Conservation (phyloP, 2,888 invertebrate species). For the Prenolepis imparis region DNA sequence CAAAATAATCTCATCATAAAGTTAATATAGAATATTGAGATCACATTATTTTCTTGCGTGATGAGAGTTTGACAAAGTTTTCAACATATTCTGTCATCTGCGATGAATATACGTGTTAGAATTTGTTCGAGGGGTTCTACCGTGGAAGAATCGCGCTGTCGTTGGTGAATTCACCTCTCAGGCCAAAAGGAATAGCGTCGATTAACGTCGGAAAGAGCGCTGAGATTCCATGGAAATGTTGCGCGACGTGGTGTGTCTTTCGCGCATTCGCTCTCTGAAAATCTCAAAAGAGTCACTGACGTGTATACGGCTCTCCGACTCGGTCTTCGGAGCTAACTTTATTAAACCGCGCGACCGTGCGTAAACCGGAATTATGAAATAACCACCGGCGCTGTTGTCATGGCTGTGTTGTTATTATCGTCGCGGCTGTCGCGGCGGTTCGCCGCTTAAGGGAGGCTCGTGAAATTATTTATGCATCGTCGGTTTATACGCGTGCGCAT, state of each 20-base stretch:
- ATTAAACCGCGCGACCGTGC: slow-evolving; percentile 63
- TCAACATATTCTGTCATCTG: slow-evolving; percentile 31
- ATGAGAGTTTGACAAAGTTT: slow-evolving; percentile 34
- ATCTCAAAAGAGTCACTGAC: slow-evolving; percentile 67
- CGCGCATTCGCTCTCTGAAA: slow-evolving; percentile 36
- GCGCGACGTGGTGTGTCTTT: slow-evolving; percentile 51
- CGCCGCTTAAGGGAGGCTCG: slow-evolving; percentile 14
- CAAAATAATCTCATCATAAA: slow-evolving; percentile 1
- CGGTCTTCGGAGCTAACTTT: slow-evolving; percentile 62
- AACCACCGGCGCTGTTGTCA: slow-evolving; percentile 44
- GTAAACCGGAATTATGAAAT: slow-evolving; percentile 68
- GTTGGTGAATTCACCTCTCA: slow-evolving; percentile 45
- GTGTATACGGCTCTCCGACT: slow-evolving; percentile 53
- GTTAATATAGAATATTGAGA: slow-evolving; percentile 10
- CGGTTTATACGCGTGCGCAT: slow-evolving; percentile 24
- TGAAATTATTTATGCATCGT: slow-evolving; percentile 57
- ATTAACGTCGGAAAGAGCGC: not conserved
- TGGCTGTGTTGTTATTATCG: slow-evolving; percentile 49
- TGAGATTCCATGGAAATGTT: slow-evolving; percentile 35
- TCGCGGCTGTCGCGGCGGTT: slow-evolving; percentile 28
- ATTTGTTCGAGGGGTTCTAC: slow-evolving; percentile 19
- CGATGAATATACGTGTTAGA: slow-evolving; percentile 3
- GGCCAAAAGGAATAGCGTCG: slow-evolving; percentile 18
- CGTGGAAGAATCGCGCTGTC: slow-evolving; percentile 32
- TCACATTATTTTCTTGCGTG: slow-evolving; percentile 15